Evolutionary conservation across 2,797 vertebrate species (phyloP), one percentile per base, ranked within the genome.

Genomic region (Anableps anableps): DNA sequence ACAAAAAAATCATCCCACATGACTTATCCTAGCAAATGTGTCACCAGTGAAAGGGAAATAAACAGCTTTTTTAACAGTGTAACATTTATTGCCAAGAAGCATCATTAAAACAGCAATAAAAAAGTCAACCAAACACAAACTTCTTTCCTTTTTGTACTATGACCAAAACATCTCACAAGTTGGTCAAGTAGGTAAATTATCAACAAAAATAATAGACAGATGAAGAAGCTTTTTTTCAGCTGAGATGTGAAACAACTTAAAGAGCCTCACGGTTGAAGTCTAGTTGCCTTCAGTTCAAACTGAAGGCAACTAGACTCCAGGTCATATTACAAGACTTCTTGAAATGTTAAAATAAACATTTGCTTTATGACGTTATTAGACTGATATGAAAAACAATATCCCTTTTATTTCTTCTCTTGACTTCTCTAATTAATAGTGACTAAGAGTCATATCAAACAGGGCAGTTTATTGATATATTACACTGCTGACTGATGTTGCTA

Each of bases 391-490:
- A 50, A 17, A 50, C 3, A 50, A 50, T 43, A 43, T 43, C 43
- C 43, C 29, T 19, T 21, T 66, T 66, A 0, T 38, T 21, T 60
- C 31, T 3, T 48, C 11, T 48, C 47, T 48, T 48, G 47, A 47
- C 51, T 48, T 53, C 29, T 1, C 0, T 47, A 64, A 41, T 86
- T 81, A 82, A 72, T 41, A 10, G 38, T 36, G 45, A 58, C 47
- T 11, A n/a, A 77, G 9, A 72, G 41, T 19, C 4, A 4, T 16
- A 36, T 53, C 55, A 19, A 75, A 16, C 14, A 9, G 19, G 23
- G 62, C 21, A 4, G 21, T 78, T 77, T 77, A 78, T 83, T 1
- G 53, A 79, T 64, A 43, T 7, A 26, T 70, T 29, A 55, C n/a
- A 0, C 13, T 26, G 47, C 31, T 23, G 16, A 1, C 6, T 10